A percentile compares a stretch with the other conserved stretches of the same genome.
phyloP scores from a whole-genome alignment of 1,140 invertebrate species.

The Drosophila virilis region DNA sequence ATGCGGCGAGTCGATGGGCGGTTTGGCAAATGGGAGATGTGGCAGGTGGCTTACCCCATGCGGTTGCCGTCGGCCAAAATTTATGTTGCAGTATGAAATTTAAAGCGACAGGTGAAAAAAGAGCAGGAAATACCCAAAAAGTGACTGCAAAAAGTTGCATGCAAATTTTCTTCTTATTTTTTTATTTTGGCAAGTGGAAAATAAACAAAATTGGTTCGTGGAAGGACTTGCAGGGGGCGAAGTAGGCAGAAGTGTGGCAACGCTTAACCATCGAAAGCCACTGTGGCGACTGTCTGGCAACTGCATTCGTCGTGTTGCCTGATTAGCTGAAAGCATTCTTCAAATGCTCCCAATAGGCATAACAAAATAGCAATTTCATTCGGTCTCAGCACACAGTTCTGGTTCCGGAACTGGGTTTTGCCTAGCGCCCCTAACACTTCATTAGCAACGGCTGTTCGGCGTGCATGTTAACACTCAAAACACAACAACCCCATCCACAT shows the following conservation, averaged over 20 bases:
- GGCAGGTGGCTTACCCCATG: slow-evolving; percentile 50
- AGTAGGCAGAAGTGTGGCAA: background rate
- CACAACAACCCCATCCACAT: slow-evolving; percentile 5
- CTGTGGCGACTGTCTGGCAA: slow-evolving; percentile 33
- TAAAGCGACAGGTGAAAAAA: slow-evolving; percentile 78
- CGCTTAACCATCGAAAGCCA: background rate
- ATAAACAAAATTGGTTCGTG: slow-evolving; percentile 13
- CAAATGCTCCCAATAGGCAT: slow-evolving; percentile 39
- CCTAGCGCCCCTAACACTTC: slow-evolving; percentile 40
- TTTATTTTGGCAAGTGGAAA: slow-evolving; percentile 17
- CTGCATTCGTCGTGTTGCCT: background rate
- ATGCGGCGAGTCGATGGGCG: slow-evolving; percentile 67
- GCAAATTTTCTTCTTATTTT: slow-evolving; percentile 32
- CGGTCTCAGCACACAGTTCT: background rate
- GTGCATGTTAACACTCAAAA: slow-evolving; percentile 31
- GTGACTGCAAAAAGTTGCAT: slow-evolving; percentile 60
- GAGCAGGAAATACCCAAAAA: slow-evolving; percentile 19
- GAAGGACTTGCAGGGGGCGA: background rate
- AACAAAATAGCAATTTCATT: slow-evolving; percentile 19
- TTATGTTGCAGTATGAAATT: slow-evolving; percentile 79
- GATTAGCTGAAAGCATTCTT: slow-evolving; percentile 40
- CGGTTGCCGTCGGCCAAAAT: slow-evolving; percentile 71
- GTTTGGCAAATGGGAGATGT: slow-evolving; percentile 7
- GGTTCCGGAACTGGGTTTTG: background rate
- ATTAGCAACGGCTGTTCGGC: slow-evolving; percentile 43